A percentile compares a stretch with the other conserved stretches of the same genome.
phyloP scores from a whole-genome alignment of 1,140 invertebrate genomes.

The Bombus pyrosoma region DNA sequence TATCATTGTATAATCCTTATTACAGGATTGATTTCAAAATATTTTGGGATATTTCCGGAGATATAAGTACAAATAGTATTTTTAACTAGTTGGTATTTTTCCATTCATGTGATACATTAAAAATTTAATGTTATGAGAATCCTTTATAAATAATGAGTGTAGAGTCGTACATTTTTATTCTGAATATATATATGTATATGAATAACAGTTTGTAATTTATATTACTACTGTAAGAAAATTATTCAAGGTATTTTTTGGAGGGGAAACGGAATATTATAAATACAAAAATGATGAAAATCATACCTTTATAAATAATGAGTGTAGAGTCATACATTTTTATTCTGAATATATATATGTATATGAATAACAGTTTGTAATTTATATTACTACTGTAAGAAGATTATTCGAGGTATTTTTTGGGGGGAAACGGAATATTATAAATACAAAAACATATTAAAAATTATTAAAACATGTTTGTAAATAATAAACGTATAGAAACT shows the following conservation, averaged over 20 bases:
- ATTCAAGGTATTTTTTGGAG: neutral
- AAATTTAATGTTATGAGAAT: neutral
- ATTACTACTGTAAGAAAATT: neutral
- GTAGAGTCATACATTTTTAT: neutral
- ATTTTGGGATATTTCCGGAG: neutral
- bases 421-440: neutral
- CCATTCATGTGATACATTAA: neutral
- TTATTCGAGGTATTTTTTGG: neutral
- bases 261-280: neutral
- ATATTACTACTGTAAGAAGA: neutral
- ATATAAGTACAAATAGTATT: neutral
- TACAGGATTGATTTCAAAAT: neutral
- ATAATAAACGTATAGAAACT: neutral
- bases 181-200: neutral
- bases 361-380: neutral
- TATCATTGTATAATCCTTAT: neutral
- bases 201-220: neutral
- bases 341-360: neutral
- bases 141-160: neutral
- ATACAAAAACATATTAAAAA: neutral
- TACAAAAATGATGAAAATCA: conserved; percentile 1
- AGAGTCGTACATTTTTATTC: neutral
- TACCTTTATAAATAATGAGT: neutral
- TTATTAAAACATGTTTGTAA: neutral
- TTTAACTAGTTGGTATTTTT: neutral